These are phyloP conservation scores for Calosoma granatense DNA, from an alignment of 1,140 invertebrate species.

Conservation along the genomic window DNA sequence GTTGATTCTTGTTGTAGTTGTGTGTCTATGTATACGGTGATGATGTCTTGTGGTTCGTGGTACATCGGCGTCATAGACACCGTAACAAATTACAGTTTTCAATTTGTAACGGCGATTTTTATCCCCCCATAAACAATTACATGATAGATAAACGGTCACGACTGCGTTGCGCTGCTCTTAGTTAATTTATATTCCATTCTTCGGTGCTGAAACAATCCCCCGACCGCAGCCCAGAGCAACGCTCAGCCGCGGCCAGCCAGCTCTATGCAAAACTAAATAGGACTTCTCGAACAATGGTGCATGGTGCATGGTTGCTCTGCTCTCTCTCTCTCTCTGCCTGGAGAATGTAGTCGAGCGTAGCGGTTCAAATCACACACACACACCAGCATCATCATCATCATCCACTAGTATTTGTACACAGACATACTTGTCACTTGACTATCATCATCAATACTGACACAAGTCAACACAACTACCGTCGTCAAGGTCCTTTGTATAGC, in stretches of 20 bases:
- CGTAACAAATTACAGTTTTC: slow-evolving; percentile 7
- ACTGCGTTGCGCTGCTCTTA: neutral
- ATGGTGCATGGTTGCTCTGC: neutral
- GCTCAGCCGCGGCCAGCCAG: neutral
- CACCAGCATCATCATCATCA: neutral
- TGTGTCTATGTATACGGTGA: too few relatives aligned
- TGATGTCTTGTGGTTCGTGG: too few relatives aligned
- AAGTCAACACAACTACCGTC: too few relatives aligned
- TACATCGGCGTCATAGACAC: neutral
- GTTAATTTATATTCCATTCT: slow-evolving; percentile 8
- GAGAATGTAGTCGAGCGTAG: neutral
- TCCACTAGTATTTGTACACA: too few relatives aligned
- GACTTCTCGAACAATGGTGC: slow-evolving; percentile 2
- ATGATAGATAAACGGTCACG: slow-evolving; percentile 7
- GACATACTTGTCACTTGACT: too few relatives aligned
- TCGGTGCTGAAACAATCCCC: neutral
- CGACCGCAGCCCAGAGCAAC: neutral
- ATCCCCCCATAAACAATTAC: slow-evolving; percentile 1
- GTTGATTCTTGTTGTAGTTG: too few relatives aligned
- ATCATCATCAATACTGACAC: too few relatives aligned
- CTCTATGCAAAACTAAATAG: slow-evolving; percentile 1
- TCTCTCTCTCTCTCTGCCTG: too few relatives aligned
- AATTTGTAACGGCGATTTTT: slow-evolving; percentile 9
- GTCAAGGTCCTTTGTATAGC: too few relatives aligned
- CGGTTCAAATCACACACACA: neutral